A percentile compares a stretch with the other conserved stretches of the same genome.
These are phyloP conservation scores for Smittia sp. DNA, from an alignment of 2,888 invertebrate species.

Conservation along the genomic window DNA sequence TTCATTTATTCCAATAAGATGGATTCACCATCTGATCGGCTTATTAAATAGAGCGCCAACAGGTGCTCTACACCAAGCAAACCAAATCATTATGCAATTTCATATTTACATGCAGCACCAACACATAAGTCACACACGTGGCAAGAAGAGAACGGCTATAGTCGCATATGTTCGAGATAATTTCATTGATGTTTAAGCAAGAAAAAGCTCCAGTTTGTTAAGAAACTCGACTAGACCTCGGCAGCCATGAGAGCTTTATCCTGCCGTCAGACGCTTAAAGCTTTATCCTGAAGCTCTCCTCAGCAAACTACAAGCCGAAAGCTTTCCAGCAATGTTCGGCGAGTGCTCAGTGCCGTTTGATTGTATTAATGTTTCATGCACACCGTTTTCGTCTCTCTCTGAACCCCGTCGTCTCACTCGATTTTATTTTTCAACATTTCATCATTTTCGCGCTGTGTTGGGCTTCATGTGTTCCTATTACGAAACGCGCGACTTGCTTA, in stretches of 20 bases:
- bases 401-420: not conserved
- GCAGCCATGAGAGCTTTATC: too few relatives aligned
- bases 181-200: too few relatives aligned
- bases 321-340: too few relatives aligned
- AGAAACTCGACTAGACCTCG: too few relatives aligned
- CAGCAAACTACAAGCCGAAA: too few relatives aligned
- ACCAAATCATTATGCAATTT: not conserved
- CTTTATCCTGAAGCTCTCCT: too few relatives aligned
- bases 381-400: too few relatives aligned
- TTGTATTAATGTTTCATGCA: too few relatives aligned
- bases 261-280: too few relatives aligned
- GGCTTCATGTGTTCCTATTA: slow-evolving; percentile 22
- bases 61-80: slow-evolving; percentile 26
- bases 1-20: slow-evolving; percentile 25
- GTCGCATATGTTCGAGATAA: not conserved
- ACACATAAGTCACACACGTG: not conserved
- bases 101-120: not conserved
- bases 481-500: slow-evolving; percentile 31
- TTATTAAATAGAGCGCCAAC: slow-evolving; percentile 7
- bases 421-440: slow-evolving; percentile 34
- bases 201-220: too few relatives aligned
- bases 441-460: slow-evolving; percentile 33
- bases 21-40: slow-evolving; percentile 39
- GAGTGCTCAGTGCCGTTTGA: too few relatives aligned
- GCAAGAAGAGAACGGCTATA: slow-evolving; percentile 4